Evolutionary conservation across 1,140 invertebrate species (phyloP).

Genomic region (Oryctes rhinoceros): DNA sequence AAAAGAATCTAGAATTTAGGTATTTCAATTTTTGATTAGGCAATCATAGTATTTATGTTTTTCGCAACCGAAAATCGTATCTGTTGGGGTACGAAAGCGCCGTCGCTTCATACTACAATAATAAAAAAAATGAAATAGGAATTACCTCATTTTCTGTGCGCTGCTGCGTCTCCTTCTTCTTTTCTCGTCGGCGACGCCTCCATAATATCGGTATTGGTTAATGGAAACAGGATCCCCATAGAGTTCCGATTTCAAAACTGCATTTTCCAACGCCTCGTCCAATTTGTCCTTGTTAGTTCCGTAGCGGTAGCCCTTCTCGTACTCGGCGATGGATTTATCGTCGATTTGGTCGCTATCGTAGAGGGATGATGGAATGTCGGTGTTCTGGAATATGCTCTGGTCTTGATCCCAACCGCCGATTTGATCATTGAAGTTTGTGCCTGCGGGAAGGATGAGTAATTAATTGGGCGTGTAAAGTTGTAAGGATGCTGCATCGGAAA

Average conservation of each 20-base stretch:
- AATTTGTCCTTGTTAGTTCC: conserved; percentile 56
- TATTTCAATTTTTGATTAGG: too few relatives aligned
- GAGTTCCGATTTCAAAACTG: conserved; percentile 59
- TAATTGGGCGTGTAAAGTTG: neutral
- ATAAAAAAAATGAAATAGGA: neutral
- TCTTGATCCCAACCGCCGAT: conserved; percentile 47
- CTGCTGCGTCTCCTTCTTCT: conserved; percentile 50
- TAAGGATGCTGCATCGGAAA: neutral
- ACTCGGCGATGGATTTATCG: conserved; percentile 57
- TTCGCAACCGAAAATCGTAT: too few relatives aligned
- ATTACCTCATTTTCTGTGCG: conserved; percentile 39
- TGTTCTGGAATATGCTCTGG: conserved; percentile 44
- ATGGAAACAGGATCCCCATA: conserved; percentile 56
- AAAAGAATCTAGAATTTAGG: too few relatives aligned
- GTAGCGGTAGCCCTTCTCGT: conserved; percentile 59
- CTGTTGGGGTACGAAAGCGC: neutral
- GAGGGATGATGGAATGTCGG: conserved; percentile 46
- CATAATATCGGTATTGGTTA: conserved; percentile 57
- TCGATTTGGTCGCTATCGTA: conserved; percentile 50
- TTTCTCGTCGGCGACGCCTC: conserved; percentile 43
- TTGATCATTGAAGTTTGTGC: conserved; percentile 50
- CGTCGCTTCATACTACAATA: neutral
- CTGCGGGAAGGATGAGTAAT: conserved; percentile 45
- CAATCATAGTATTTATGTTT: too few relatives aligned
- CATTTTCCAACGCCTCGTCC: conserved; percentile 59